Base-by-base conservation (phyloP, 2,797 vertebrate genomes). In the Hippocampus kuda region DNA sequence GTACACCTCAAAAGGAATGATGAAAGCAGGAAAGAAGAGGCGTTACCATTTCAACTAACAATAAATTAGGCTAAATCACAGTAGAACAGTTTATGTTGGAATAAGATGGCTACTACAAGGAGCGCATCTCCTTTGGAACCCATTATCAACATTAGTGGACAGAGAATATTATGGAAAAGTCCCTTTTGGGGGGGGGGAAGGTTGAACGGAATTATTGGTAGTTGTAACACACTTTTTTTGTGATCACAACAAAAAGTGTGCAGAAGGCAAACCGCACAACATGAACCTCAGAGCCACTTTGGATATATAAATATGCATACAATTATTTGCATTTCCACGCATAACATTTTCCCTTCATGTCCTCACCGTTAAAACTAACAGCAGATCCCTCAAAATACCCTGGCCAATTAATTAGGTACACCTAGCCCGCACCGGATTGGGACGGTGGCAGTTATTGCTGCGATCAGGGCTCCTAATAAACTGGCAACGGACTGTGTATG, bases 171-270 rank as follows among this genome's bases (percentile, higher is more conserved):
- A 10, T 24, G 12, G 12, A 59, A 59, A 6, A 27, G 26, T 27
- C 13, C 56, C 38, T 65, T 56, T 15, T 20, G 15, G 13, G 68
- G 38, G 30, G 30, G 30, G 30, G 30, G 30, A 68, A 64, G 26
- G 24, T 11, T 16, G 67, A 66, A 42, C 16, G 9, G 72, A 68
- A 68, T 71, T 79, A 60, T 34, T 10, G 57, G 27, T 34, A 81
- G 84, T 79, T 80, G 80, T 76, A 84, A 81, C 67, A 74, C 77
- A 75, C 79, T 86, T 75, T 74, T 74, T 77, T 78, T 85, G 73
- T 83, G 84, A 79, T 80, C 65, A 57, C 77, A 77, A 82, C 16
- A 54, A 77, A 72, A 83, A 72, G 70, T 60, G 16, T 60, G 57
- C 16, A 30, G 27, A 60, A 12, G 26, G 27, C 26, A 30, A 60